These are phyloP conservation scores for Gorsachius goisagi DNA, from an alignment of 2,113 vertebrate genomes.

Conservation along the genomic window DNA sequence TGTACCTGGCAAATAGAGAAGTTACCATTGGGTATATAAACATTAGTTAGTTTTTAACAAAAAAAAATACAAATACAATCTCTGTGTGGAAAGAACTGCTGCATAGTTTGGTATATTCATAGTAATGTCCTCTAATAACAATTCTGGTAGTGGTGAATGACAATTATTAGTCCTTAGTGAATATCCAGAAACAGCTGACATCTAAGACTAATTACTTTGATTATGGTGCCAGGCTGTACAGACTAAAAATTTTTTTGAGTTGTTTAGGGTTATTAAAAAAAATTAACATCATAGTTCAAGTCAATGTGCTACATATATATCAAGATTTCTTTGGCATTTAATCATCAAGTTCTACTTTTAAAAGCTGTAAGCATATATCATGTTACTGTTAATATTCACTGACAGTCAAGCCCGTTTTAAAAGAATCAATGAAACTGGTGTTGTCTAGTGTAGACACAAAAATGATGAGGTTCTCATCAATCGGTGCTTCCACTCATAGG, in stretches of 20 bases:
- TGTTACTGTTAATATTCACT: neutral
- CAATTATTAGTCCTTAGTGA: neutral
- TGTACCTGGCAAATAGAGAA: neutral
- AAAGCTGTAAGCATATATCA: neutral
- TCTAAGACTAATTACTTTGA: slow-evolving; percentile 20
- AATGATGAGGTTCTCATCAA: neutral
- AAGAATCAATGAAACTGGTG: neutral
- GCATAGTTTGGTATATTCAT: neutral
- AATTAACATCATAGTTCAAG: neutral
- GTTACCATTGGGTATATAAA: neutral
- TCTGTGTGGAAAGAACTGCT: neutral
- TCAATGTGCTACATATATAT: neutral
- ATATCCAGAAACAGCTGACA: neutral
- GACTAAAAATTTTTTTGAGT: neutral
- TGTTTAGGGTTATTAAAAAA: neutral
- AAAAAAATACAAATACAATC: neutral
- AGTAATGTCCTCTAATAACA: neutral
- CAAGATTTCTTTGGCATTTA: neutral
- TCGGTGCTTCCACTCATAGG: neutral
- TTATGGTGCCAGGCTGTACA: neutral
- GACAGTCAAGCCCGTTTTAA: neutral
- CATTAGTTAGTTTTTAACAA: neutral
- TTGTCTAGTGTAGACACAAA: neutral
- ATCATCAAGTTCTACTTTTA: neutral
- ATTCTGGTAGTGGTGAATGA: neutral